These are phyloP conservation scores for Chascanopsetta lugubris DNA, from an alignment of 2,113 vertebrate species.

Conservation along the genomic window DNA sequence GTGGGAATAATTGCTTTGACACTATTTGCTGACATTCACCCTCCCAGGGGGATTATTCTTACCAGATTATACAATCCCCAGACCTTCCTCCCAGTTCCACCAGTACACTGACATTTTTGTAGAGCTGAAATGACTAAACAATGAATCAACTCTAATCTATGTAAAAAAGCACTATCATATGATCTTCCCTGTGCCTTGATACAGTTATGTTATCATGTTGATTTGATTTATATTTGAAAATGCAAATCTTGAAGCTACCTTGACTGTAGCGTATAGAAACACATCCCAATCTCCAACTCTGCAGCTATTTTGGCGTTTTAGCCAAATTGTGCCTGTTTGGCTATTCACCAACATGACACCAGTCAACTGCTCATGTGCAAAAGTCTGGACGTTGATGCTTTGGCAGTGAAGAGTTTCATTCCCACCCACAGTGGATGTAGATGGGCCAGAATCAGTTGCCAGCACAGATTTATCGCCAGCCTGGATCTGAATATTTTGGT, in stretches of 20 bases:
- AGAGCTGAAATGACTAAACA: no score
- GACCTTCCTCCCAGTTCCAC: background rate
- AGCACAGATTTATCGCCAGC: conserved; percentile 37
- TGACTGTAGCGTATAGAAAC: background rate
- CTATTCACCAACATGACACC: background rate
- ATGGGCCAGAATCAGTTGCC: conserved; percentile 52
- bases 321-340: background rate
- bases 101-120: background rate
- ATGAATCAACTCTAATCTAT: no score
- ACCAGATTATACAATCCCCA: background rate
- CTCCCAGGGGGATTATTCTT: background rate
- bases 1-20: background rate
- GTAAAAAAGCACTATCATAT: no score
- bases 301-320: background rate
- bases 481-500: conserved; percentile 37
- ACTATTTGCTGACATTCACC: background rate
- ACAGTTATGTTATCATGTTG: background rate
- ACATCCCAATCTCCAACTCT: background rate
- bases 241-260: background rate
- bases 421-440: conserved; percentile 42
- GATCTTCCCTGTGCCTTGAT: background rate
- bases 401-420: conserved; percentile 44
- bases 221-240: background rate
- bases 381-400: conserved; percentile 21
- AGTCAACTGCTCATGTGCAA: conserved; percentile 2